A percentile compares a stretch with the other conserved stretches of the same genome.
These are phyloP conservation scores for Anthoscopus minutus DNA, from an alignment of 2,113 vertebrate species.

Conservation along the genomic window DNA sequence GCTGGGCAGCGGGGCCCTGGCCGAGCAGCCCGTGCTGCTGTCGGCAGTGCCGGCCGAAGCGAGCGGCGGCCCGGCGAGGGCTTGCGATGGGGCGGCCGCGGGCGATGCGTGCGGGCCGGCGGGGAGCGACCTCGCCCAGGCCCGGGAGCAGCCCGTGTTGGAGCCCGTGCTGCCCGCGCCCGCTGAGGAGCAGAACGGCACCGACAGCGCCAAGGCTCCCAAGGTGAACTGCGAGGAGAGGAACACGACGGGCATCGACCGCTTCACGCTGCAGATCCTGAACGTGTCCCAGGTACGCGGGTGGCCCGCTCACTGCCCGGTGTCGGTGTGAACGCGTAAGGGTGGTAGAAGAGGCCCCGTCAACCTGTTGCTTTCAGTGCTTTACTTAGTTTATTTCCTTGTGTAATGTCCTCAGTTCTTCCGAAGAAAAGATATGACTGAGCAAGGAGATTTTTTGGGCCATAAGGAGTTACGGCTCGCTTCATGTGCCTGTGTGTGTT, in stretches of 20 bases:
- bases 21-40: constrained; percentile 66
- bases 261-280: constrained; percentile 81
- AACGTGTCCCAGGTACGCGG: constrained; percentile 78
- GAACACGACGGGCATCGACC: constrained; percentile 74
- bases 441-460: rapidly evolving
- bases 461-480: rapidly evolving
- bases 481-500: rapidly evolving
- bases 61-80: constrained; percentile 50
- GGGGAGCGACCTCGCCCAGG: not conserved
- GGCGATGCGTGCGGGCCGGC: not conserved
- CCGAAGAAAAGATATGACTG: not conserved
- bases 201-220: constrained; percentile 78
- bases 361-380: not conserved
- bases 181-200: constrained; percentile 76
- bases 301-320: not conserved
- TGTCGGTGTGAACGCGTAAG: rapidly evolving
- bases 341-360: not conserved
- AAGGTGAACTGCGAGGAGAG: constrained; percentile 91
- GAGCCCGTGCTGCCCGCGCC: constrained; percentile 52
- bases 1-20: constrained; percentile 65
- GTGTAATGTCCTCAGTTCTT: rapidly evolving
- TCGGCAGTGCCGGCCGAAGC: constrained; percentile 77
- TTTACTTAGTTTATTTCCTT: rapidly evolving
- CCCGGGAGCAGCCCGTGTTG: constrained; percentile 34
- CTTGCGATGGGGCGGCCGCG: constrained; percentile 46